Conservation (phyloP, 2,888 invertebrate genomes). For the Eulithis prunata region DNA sequence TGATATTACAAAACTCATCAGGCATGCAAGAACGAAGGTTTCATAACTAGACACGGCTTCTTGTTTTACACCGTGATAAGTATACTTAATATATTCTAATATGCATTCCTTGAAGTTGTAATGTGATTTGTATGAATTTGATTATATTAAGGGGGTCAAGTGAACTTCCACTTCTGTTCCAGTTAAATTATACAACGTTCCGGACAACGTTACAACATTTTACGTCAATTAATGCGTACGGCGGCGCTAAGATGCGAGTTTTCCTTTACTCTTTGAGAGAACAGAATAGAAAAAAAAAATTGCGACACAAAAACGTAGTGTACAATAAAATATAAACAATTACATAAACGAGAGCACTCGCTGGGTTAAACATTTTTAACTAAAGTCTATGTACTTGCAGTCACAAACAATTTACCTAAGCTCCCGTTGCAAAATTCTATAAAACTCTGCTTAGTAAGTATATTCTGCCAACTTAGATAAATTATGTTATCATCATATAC, state of each 20-base stretch:
- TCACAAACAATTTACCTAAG: neutral
- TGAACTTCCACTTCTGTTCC: too few relatives aligned
- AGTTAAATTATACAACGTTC: neutral
- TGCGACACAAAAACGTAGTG: too few relatives aligned
- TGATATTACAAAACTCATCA: conserved; percentile 17
- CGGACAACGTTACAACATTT: too few relatives aligned
- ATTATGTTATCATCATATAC: conserved; percentile 26
- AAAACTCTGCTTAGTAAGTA: conserved; percentile 18
- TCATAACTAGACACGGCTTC: conserved; percentile 20
- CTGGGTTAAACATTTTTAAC: neutral
- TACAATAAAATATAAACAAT: too few relatives aligned
- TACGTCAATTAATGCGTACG: too few relatives aligned
- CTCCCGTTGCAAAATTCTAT: conserved; percentile 1
- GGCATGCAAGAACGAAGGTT: conserved; percentile 22
- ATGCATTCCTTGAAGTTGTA: conserved; percentile 19
- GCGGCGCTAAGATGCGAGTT: too few relatives aligned
- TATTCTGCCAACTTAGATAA: conserved; percentile 25
- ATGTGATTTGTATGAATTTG: conserved; percentile 14
- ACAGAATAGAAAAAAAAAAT: too few relatives aligned
- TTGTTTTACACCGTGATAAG: conserved; percentile 19
- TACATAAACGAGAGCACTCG: neutral
- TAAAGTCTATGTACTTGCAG: neutral
- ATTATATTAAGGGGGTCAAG: conserved; percentile 15
- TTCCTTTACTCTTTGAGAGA: too few relatives aligned
- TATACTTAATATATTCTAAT: conserved; percentile 15